Evolutionary conservation across 2,888 invertebrate genomes (phyloP), one percentile per base, ranked within the genome.

Genomic region (Bruchidius siliquastri): DNA sequence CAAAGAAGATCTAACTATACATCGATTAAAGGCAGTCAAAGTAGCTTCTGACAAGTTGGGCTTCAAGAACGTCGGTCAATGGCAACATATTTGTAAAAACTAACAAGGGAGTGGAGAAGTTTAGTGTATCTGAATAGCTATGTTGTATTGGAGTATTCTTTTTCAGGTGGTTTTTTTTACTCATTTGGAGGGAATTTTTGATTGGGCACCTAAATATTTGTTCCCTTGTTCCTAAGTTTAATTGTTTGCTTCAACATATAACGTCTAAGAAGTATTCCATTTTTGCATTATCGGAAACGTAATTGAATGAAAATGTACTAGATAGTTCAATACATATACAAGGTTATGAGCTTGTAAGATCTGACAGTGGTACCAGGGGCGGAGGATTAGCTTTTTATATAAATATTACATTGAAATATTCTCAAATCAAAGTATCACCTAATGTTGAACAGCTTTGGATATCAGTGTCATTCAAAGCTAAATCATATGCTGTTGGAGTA

Each of bases 1-100:
- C 68, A 75, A 71, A 68, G 72, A 72, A 68, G 72, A 72, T 18
- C 30, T 75, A 21, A 75, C 72, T 18, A 71, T 71, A 21, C 67
- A 26, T 49, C 72, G 73, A 69, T 68, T 71, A 67, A 67, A 74
- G 21, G 21, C 74, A 21, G 68, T 75, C 22, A 67, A 67, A 69
- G 21, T 21, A 21, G 71, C 76, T 22, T 74, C 74, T 21, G 74
- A 74, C 21, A 74, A 69, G 66, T 72, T 71, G 49, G 74, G 74
- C 18, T 74, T 74, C 69, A 76, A 72, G 71, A 76, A 76, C 72
- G 71, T 74, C 20, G 72, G 74, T 69, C 30, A 73, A 74, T 74
- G 72, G 76, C 21, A 26, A 49, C 22, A 72, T 76, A 20, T 74
- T 76, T 72, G 21, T 71, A 22, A 68, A 32, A 72, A 70, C 72